Percentiles rank a stretch among this genome's conserved stretches.
Evolutionary conservation across 2,888 invertebrate genomes (phyloP).

Genomic region (Ichneumon xanthorius): DNA sequence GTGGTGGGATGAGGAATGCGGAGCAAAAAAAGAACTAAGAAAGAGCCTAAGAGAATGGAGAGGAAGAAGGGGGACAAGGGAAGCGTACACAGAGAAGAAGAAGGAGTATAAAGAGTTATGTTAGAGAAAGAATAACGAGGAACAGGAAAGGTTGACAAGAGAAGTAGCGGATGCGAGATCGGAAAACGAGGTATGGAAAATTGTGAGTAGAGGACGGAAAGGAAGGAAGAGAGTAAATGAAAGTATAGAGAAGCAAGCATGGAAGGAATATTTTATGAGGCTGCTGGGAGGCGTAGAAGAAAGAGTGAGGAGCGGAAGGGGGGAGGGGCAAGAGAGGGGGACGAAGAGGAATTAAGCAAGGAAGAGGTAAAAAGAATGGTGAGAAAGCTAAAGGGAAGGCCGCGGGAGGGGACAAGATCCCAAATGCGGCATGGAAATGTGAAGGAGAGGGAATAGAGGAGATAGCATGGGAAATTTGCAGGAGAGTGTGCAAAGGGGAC

Average conservation of each 20-base stretch:
- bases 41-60: constrained; percentile 17
- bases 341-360: constrained; percentile 3
- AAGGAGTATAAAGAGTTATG: constrained; percentile 34
- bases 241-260: not conserved
- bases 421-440: constrained; percentile 30
- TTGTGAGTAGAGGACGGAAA: constrained; percentile 12
- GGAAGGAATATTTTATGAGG: constrained; percentile 28
- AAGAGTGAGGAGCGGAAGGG: not conserved
- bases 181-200: constrained; percentile 16
- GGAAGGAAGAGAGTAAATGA: constrained; percentile 11
- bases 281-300: constrained; percentile 9
- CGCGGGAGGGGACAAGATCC: constrained; percentile 15
- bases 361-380: constrained; percentile 1
- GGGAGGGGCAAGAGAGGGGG: not conserved
- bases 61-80: not conserved
- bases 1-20: not conserved
- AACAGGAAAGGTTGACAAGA: constrained; percentile 6
- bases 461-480: constrained; percentile 22
- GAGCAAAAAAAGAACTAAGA: constrained; percentile 13
- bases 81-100: constrained; percentile 30
- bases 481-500: not conserved
- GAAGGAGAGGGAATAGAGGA: not conserved
- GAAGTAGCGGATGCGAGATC: constrained; percentile 32
- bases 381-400: constrained; percentile 14
- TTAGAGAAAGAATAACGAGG: constrained; percentile 20